These are phyloP conservation scores for Catocala sponsa DNA, from an alignment of 2,888 invertebrate genomes.

Conservation along the genomic window DNA sequence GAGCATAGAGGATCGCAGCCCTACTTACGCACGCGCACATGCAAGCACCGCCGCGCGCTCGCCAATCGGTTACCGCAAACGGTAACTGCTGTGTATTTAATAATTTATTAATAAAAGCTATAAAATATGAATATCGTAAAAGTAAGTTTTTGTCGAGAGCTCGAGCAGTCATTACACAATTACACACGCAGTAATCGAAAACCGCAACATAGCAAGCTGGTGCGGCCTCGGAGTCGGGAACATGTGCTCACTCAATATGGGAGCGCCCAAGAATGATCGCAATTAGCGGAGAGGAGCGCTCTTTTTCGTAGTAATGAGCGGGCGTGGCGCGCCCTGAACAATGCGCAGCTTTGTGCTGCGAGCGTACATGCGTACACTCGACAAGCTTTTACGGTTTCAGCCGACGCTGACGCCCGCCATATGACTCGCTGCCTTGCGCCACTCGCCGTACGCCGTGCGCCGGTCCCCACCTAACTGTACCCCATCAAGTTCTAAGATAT, in stretches of 20 bases:
- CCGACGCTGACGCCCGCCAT: slow-evolving; percentile 71
- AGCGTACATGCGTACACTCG: slow-evolving; percentile 55
- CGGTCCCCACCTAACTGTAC: slow-evolving; percentile 51
- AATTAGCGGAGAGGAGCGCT: slow-evolving; percentile 69
- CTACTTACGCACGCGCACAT: slow-evolving; percentile 37
- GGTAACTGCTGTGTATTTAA: slow-evolving; percentile 60
- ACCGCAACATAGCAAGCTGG: slow-evolving; percentile 77
- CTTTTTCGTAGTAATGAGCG: slow-evolving; percentile 69
- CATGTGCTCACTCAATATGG: slow-evolving; percentile 79
- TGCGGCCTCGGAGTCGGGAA: slow-evolving; percentile 70
- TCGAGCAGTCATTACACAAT: slow-evolving; percentile 69
- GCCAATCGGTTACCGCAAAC: slow-evolving; percentile 66
- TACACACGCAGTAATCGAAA: slow-evolving; percentile 73
- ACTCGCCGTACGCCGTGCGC: slow-evolving; percentile 17
- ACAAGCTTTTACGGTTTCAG: slow-evolving; percentile 84
- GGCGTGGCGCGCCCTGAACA: slow-evolving; percentile 61
- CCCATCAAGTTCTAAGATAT: slow-evolving; percentile 44
- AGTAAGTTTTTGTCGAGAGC: slow-evolving; percentile 59
- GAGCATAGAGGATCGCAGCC: slow-evolving; percentile 31
- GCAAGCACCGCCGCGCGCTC: slow-evolving; percentile 36
- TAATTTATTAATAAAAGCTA: slow-evolving; percentile 62
- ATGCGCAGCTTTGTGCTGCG: slow-evolving; percentile 59
- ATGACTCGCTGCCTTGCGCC: slow-evolving; percentile 63
- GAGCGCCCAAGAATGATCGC: slow-evolving; percentile 67
- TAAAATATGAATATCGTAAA: slow-evolving; percentile 65